Evolutionary conservation across 2,113 vertebrate species (phyloP), one percentile per base, ranked within the genome.

Genomic region (Calonectris borealis): DNA sequence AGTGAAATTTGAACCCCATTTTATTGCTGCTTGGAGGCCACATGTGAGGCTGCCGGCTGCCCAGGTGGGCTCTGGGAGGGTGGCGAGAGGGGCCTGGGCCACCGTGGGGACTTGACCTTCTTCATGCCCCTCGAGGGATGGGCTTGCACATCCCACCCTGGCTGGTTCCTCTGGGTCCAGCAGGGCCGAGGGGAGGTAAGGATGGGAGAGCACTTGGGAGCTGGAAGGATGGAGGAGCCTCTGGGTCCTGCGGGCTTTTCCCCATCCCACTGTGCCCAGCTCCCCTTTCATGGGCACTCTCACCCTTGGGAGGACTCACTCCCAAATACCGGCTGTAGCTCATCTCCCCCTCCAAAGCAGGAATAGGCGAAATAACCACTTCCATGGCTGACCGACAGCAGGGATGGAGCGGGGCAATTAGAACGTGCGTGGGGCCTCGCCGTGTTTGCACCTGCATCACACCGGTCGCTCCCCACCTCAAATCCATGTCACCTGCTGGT

Each of bases 341-440:
- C 24, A 36, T n/a, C 14, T 57, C 7, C 26, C 19, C 19, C 19
- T 69, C 57, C 27, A 57, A 60, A 90, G 83, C 27, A 84, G 86
- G 69, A 86, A 40, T 0, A 2, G 60, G 13, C 2, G 8, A 70
- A 92, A 60, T 36, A 61, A 4, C 7, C 76, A 13, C 16, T 42
- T 51, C 16, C 25, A 26, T 6, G 48, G 49, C 91, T 90, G 76
- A 14, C 34, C 66, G 85, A 16, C 44, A 90, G 86, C 64, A 25
- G 26, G 76, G 51, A 29, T 32, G 60, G 83, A 81, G n/a, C 7
- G 6, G 49, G 62, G 34, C 68, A 14, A 3, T 5, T 4, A 32
- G 25, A 73, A 46, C 11, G 3, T 0, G 10, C 2, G 0, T 21
- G 31, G 16, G 20, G 19, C n/a, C 24, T 89, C 7, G 0, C 2